Base-by-base conservation (phyloP, 2,797 vertebrate genomes). In the Cyclopterus lumpus region DNA sequence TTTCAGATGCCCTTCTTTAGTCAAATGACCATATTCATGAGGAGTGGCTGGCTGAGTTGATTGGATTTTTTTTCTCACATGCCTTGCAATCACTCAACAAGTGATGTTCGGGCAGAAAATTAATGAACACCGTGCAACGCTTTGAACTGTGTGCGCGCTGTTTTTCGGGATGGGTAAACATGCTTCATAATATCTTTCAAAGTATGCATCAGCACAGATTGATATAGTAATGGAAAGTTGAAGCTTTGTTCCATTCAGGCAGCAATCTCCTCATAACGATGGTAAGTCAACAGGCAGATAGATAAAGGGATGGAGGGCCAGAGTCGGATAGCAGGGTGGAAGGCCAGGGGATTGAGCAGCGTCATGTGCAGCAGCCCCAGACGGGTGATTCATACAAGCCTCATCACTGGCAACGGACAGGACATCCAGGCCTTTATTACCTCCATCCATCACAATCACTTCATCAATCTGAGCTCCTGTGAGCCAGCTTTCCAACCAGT, bases 391-490 rank as follows among this genome's bases (percentile, higher is more conserved):
- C 93, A 95, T 94, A 93, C 92, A 84, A 88, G 90, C 90, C 94
- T 93, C 92, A 93, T 95, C 91, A 88, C 88, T 79, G 84, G 89
- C 90, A 94, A 93, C 94, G 92, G 91, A 93, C 93, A 93, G 93
- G 91, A 94, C 93, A 94, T 94, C 93, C 92, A 95, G 91, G 88
- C 91, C 93, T 94, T 95, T 95, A 95, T 95, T 95, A 93, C 90
- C 89, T 92, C 88, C 90, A 95, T 95, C 94, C 89, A 94, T 95
- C 95, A 95, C 91, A 82, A 94, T 95, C 94, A 91, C 92, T 93
- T 93, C 94, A 93, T 94, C 93, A 89, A 91, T 92, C 92, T 90
- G 84, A 89, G 86, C 79, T 81, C 85, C 90, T 86, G 89, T 91
- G 89, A 89, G 90, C 91, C 89, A 86, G 88, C 83, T 91, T 90